These are phyloP conservation scores for Tragelaphus buxtoni DNA, from an alignment of 2,113 vertebrate genomes.

Conservation along the genomic window DNA sequence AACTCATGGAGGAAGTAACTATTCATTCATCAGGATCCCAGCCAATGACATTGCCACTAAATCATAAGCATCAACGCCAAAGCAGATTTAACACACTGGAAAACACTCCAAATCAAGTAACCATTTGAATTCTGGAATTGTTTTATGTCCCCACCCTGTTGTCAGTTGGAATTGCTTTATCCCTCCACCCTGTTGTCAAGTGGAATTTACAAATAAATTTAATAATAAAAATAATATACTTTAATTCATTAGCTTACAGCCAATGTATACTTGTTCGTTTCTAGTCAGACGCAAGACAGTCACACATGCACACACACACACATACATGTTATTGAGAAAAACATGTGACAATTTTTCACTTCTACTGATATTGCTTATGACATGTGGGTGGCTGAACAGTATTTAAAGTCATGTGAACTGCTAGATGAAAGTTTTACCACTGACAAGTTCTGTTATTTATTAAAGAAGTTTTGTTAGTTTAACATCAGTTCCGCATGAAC, in stretches of 20 bases:
- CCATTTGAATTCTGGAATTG: neutral
- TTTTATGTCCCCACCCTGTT: neutral
- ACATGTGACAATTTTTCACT: neutral
- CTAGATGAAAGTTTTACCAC: constrained; percentile 17
- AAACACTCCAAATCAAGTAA: neutral
- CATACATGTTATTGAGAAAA: neutral
- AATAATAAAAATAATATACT: neutral
- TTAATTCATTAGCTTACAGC: neutral
- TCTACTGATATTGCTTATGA: constrained; percentile 18
- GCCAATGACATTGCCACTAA: neutral
- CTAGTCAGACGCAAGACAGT: neutral
- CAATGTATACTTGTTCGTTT: neutral
- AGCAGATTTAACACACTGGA: neutral
- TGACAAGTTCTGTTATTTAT: constrained; percentile 44
- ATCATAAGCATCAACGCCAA: neutral
- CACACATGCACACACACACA: neutral
- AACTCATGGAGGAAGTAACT: neutral
- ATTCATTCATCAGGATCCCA: neutral
- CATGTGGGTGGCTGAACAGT: neutral
- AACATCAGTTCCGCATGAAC: constrained; percentile 1
- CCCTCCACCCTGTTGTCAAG: neutral
- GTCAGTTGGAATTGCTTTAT: neutral
- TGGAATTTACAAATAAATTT: neutral
- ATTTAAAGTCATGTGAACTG: constrained; percentile 35
- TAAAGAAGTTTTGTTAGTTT: constrained; percentile 27